Base-by-base conservation (phyloP, 2,797 vertebrate species). In the Vireo griseus region DNA sequence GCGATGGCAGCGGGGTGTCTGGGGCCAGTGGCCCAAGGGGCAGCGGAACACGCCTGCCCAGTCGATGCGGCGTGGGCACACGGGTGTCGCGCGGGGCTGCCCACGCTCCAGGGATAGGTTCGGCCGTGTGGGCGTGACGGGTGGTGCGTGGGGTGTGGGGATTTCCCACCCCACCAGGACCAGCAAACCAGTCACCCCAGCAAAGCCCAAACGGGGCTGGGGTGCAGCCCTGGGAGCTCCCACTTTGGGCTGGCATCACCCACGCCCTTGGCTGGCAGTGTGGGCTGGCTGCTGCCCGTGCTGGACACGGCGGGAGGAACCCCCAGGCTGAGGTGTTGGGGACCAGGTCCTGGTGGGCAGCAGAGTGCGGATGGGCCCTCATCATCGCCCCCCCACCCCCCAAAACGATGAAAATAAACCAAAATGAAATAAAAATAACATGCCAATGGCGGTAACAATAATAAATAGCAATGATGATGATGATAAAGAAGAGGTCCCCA, bases 341-440 rank as follows among this genome's bases (percentile, higher is more conserved):
- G 48, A 48, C 12, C 14, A 26, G 14, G 72, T 57, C 25, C 29
- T 10, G 2, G 28, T 4, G 52, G 12, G 48, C 72, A 63, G 17
- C 26, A 5, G 10, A 13, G 42, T 9, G 37, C 5, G 17, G 40
- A 20, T 13, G 13, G 17, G 21, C 11, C 11, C 6, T n/a, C 37
- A n/a, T 16, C 44, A 24, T 35, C 4, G 2, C 31, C 52, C 52
- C n/a, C n/a, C 20, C 20, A 0, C 10, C 7, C 15, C 25, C 11
- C 1, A 12, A 33, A 37, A 40, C 5, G 12, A 28, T 37, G 31
- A 50, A 29, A 55, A 55, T 61, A 35, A 31, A 59, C 21, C 2
- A 10, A 54, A 44, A 55, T 8, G 2, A 39, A 74, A 52, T 6
- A 7, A 40, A 48, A 55, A 13, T 5, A 33, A 22, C 11, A 11